Percentiles rank a stretch among this genome's conserved stretches.
These are phyloP conservation scores for Lycia hirtaria DNA, from an alignment of 2,888 invertebrate genomes.

Conservation along the genomic window DNA sequence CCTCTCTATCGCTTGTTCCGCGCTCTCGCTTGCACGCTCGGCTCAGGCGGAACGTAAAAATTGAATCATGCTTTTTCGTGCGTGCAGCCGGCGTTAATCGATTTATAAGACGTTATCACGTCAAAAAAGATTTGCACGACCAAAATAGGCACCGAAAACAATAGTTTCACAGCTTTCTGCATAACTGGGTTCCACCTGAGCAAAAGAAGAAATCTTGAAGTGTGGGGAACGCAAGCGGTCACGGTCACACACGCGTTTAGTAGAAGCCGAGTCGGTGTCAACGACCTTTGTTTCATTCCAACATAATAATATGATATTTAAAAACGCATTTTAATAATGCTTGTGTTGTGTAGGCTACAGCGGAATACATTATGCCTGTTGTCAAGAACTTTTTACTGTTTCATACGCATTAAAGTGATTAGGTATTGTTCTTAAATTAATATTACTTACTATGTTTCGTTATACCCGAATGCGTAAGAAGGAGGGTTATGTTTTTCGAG, in stretches of 20 bases:
- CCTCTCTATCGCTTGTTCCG: too few species aligned
- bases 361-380: constrained; percentile 73
- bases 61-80: too few species aligned
- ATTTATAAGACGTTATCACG: too few species aligned
- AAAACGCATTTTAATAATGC: constrained; percentile 80
- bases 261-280: constrained; percentile 68
- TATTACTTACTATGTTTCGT: not conserved
- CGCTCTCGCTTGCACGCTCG: too few species aligned
- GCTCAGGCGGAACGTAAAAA: too few species aligned
- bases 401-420: constrained; percentile 47
- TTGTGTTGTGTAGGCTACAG: constrained; percentile 72
- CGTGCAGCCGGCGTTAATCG: too few species aligned
- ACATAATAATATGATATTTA: constrained; percentile 79
- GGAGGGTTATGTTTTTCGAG: too few species aligned
- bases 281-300: constrained; percentile 72
- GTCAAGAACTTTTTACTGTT: constrained; percentile 53
- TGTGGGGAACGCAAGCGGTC: constrained; percentile 62
- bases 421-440: constrained; percentile 39
- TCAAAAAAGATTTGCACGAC: too few species aligned
- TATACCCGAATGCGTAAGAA: too few species aligned
- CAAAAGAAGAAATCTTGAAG: constrained; percentile 38
- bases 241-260: constrained; percentile 68
- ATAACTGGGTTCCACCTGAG: too few species aligned
- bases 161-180: too few species aligned
- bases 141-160: too few species aligned